These are phyloP conservation scores for Prionailurus viverrinus DNA, from an alignment of 2,113 vertebrate genomes.

Conservation along the genomic window DNA sequence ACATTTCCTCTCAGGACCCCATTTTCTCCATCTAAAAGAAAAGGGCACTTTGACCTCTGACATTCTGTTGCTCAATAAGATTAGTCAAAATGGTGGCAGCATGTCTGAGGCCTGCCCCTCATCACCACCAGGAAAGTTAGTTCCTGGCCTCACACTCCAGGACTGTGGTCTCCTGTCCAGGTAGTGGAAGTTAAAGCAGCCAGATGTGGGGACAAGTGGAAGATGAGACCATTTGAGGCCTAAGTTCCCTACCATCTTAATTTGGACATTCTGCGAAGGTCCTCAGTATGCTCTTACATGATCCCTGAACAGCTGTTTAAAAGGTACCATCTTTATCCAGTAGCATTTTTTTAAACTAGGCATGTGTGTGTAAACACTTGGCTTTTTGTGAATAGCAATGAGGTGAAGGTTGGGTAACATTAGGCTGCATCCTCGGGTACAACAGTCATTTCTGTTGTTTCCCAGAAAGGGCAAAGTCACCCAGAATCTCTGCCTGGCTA, in stretches of 20 bases:
- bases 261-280: background rate
- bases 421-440: background rate
- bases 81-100: background rate
- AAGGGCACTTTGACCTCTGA: background rate
- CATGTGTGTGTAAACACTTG: background rate
- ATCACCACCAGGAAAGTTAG: background rate
- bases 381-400: background rate
- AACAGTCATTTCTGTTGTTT: background rate
- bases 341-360: background rate
- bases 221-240: background rate
- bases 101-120: background rate
- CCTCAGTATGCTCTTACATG: background rate
- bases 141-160: background rate
- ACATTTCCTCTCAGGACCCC: background rate
- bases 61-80: background rate
- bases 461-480: background rate
- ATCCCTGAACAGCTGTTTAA: background rate
- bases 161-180: background rate
- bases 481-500: background rate
- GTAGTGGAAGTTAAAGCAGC: background rate
- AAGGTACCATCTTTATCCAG: background rate
- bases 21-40: background rate
- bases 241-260: background rate
- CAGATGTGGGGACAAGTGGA: background rate
- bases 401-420: background rate